Conservation (phyloP, 2,797 vertebrate genomes). For the Cirrhinus molitorella region DNA sequence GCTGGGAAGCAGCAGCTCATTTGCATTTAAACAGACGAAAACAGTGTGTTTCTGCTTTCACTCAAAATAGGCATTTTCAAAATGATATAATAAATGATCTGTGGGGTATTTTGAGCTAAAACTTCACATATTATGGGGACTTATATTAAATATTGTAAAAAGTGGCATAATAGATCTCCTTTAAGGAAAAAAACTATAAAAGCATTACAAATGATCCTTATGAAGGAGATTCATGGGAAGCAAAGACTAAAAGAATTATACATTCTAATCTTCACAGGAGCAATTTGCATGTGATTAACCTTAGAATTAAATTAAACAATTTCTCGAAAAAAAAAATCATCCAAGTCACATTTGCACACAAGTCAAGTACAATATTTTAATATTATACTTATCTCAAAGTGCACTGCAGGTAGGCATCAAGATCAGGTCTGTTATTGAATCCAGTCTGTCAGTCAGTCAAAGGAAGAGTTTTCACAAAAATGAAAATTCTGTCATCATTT, state of each 20-base stretch:
- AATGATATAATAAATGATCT: too few relatives aligned
- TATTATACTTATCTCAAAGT: not conserved
- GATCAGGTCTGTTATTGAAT: conserved; percentile 10
- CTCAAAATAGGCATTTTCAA: too few relatives aligned
- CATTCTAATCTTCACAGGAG: not conserved
- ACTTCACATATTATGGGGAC: too few relatives aligned
- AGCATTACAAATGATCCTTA: not conserved
- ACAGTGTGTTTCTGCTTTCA: too few relatives aligned
- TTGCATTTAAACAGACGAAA: too few relatives aligned
- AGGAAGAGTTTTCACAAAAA: not conserved
- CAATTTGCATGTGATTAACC: not conserved
- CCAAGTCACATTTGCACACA: not conserved
- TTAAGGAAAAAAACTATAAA: not conserved
- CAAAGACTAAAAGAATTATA: not conserved
- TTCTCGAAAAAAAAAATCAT: not conserved
- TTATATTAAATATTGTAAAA: too few relatives aligned
- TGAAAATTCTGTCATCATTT: conserved; percentile 4
- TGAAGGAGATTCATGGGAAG: not conserved
- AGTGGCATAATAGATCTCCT: too few relatives aligned
- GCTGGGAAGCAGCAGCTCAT: too few relatives aligned
- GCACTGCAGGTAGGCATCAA: not conserved
- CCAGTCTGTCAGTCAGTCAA: conserved; percentile 15
- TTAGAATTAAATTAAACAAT: not conserved
- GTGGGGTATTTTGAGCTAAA: too few relatives aligned
- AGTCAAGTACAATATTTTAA: conserved; percentile 1